Conservation (phyloP, 2,113 vertebrate genomes). For the Nannospalax galili region DNA sequence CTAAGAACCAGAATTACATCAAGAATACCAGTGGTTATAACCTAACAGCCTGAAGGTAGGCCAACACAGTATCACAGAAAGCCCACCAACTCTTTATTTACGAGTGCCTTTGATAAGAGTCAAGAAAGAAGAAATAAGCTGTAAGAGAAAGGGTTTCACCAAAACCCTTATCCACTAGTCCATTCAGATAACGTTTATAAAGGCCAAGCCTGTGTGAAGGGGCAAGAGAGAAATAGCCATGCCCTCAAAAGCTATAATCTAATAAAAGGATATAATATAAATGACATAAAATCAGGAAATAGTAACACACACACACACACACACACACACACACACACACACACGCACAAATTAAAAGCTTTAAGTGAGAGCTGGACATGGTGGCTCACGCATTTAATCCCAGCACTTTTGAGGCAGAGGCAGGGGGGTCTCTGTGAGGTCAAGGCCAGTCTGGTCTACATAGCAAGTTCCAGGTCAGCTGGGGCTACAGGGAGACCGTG, state of each 20-base stretch:
- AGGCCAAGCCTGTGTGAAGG: not conserved
- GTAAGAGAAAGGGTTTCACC: not conserved
- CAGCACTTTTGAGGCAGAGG: no score
- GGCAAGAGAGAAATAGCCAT: not conserved
- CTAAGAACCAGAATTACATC: not conserved
- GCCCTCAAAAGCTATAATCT: not conserved
- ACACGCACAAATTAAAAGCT: no score
- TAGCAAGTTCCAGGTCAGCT: no score
- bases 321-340: no score
- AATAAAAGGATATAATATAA: not conserved
- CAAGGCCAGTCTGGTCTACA: no score
- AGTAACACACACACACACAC: not conserved
- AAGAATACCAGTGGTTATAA: not conserved
- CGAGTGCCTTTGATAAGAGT: not conserved
- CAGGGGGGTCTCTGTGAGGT: no score
- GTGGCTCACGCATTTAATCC: no score
- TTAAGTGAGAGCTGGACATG: no score
- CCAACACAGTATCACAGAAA: not conserved
- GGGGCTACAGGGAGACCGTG: no score
- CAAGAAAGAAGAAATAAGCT: conserved; percentile 4
- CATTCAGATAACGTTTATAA: not conserved
- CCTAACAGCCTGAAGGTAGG: not conserved
- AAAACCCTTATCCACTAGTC: not conserved
- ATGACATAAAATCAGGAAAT: not conserved
- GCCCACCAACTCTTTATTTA: not conserved